Evolutionary conservation across 2,113 vertebrate species (phyloP).

Genomic region (Lophura nycthemera): DNA sequence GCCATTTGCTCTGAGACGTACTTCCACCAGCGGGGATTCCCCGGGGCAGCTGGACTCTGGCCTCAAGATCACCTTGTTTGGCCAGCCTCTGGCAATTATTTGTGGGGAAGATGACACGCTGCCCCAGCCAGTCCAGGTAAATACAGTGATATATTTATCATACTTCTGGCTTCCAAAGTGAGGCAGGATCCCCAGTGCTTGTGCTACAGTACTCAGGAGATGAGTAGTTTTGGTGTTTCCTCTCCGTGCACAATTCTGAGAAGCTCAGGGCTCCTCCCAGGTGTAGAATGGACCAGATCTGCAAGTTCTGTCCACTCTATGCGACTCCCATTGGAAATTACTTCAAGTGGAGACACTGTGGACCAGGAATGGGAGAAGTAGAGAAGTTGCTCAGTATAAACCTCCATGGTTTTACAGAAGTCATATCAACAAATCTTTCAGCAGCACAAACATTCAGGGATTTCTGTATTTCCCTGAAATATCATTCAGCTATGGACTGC

Average conservation of each 20-base stretch:
- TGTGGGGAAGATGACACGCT: constrained; percentile 80
- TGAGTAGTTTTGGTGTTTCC: not conserved
- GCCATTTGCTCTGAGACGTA: constrained; percentile 79
- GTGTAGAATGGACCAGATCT: not conserved
- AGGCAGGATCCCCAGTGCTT: not conserved
- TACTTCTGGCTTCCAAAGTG: not conserved
- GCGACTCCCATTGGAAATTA: not conserved
- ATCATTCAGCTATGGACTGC: not conserved
- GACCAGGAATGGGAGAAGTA: not conserved
- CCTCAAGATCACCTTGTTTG: constrained; percentile 83
- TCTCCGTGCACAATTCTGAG: not conserved
- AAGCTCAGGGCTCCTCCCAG: not conserved
- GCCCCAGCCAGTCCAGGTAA: constrained; percentile 88
- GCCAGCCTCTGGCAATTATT: constrained; percentile 83
- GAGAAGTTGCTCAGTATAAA: not conserved
- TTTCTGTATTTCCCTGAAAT: not conserved
- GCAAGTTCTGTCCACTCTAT: not conserved
- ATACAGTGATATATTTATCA: not conserved
- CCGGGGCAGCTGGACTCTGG: constrained; percentile 64
- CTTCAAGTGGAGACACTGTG: not conserved
- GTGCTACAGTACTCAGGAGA: not conserved
- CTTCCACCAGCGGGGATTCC: constrained; percentile 69
- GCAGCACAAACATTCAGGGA: not conserved
- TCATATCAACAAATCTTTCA: not conserved
- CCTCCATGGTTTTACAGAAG: not conserved